Evolutionary conservation across 2,113 vertebrate genomes (phyloP).

Genomic region (Cavia aperea): DNA sequence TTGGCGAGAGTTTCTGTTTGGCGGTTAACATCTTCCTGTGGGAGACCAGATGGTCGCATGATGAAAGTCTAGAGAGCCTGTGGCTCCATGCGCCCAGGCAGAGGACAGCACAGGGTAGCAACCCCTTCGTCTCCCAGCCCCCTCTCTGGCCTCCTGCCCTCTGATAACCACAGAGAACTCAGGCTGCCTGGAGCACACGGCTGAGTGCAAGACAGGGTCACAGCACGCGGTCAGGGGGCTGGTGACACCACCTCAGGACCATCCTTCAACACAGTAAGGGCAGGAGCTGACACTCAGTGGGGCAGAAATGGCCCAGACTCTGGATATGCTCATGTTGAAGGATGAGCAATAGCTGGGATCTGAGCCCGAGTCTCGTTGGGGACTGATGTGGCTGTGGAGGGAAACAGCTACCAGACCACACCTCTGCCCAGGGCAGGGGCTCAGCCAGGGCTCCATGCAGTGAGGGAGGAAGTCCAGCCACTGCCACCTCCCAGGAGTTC

Average conservation of each 20-base stretch:
- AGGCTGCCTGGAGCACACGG: neutral
- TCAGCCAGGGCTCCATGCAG: neutral
- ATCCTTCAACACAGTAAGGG: neutral
- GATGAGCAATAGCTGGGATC: neutral
- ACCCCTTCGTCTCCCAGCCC: neutral
- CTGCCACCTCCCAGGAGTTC: neutral
- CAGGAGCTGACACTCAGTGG: neutral
- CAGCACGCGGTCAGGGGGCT: neutral
- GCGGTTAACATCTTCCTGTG: neutral
- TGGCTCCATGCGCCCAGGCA: neutral
- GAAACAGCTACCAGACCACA: neutral
- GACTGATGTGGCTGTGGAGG: neutral
- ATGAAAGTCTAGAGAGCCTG: neutral
- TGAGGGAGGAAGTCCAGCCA: neutral
- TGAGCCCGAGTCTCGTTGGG: neutral
- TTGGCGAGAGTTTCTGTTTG: neutral
- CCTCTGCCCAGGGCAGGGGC: neutral
- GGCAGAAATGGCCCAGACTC: neutral
- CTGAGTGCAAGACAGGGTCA: neutral
- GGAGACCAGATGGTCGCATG: neutral
- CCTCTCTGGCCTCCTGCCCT: neutral
- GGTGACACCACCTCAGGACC: neutral
- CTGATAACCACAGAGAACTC: neutral
- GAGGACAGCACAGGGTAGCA: neutral
- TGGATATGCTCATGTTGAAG: neutral